These are phyloP conservation scores for Kobus ellipsiprymnus DNA, from an alignment of 2,113 vertebrate species.

Conservation along the genomic window DNA sequence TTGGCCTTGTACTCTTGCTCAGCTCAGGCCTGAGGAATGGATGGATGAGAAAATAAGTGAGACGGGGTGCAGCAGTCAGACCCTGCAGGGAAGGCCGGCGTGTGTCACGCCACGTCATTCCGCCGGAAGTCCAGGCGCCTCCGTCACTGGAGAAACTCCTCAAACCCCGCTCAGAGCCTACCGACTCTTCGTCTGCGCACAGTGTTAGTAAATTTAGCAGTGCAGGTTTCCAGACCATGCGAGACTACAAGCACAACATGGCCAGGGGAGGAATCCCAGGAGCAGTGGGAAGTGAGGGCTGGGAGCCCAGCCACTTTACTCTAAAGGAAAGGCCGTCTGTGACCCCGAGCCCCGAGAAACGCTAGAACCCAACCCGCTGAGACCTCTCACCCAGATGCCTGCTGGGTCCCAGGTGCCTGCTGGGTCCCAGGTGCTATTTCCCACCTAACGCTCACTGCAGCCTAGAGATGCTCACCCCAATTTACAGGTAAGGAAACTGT, in stretches of 20 bases:
- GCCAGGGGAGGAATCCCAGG: not conserved
- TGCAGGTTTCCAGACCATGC: not conserved
- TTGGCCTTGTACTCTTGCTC: not conserved
- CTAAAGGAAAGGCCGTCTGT: not conserved
- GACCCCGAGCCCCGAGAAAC: not conserved
- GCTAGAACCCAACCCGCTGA: rapidly evolving
- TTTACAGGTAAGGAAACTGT: not conserved
- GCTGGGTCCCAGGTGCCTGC: not conserved
- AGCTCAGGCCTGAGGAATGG: rapidly evolving
- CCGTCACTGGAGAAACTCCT: rapidly evolving
- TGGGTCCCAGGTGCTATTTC: rapidly evolving
- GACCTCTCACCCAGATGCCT: rapidly evolving
- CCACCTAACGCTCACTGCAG: rapidly evolving
- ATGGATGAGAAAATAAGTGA: not conserved
- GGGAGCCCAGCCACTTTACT: not conserved
- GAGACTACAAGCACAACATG: not conserved
- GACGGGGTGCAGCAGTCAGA: not conserved
- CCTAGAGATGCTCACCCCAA: not conserved
- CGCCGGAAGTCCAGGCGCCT: not conserved
- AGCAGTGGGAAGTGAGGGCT: not conserved
- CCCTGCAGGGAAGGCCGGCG: not conserved
- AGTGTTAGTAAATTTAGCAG: not conserved
- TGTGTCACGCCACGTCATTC: rapidly evolving
- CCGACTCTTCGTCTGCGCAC: rapidly evolving
- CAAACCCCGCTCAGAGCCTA: rapidly evolving